phyloP scores from a whole-genome alignment of 23 tunicate genomes.

The Botrylloides violaceus region DNA sequence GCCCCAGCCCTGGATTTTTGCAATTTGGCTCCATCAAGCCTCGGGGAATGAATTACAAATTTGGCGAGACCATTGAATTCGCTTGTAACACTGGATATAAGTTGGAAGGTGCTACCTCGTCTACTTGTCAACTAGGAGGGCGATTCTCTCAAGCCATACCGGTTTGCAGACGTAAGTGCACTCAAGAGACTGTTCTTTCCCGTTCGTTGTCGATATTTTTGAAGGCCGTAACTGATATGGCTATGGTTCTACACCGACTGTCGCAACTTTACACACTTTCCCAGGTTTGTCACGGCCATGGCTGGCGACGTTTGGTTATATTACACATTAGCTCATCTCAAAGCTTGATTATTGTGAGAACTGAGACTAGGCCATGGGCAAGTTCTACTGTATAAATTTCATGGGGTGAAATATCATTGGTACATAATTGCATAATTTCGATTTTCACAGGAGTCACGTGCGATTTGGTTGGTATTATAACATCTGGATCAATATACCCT shows the following conservation, averaged over 20 bases:
- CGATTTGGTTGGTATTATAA: neutral
- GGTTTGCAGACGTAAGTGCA: slow-evolving; percentile 18
- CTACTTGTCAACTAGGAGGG: slow-evolving; percentile 17
- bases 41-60: neutral
- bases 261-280: too few relatives aligned
- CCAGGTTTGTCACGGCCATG: too few relatives aligned
- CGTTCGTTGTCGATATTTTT: too few relatives aligned
- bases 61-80: slow-evolving; percentile 19
- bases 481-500: slow-evolving; percentile 12
- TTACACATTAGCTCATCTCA: too few relatives aligned
- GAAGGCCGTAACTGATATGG: too few relatives aligned
- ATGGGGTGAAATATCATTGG: neutral
- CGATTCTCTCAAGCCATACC: slow-evolving; percentile 18
- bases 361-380: too few relatives aligned
- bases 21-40: slow-evolving; percentile 13
- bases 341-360: too few relatives aligned
- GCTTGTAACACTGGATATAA: slow-evolving; percentile 17
- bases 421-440: neutral
- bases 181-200: too few relatives aligned
- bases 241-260: too few relatives aligned
- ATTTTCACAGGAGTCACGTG: slow-evolving; percentile 13
- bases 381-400: too few relatives aligned
- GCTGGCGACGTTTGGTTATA: too few relatives aligned
- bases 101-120: slow-evolving; percentile 17
- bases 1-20: neutral